Base-by-base conservation (phyloP, 2,797 vertebrate species). In the Schizopygopsis malacanthus region DNA sequence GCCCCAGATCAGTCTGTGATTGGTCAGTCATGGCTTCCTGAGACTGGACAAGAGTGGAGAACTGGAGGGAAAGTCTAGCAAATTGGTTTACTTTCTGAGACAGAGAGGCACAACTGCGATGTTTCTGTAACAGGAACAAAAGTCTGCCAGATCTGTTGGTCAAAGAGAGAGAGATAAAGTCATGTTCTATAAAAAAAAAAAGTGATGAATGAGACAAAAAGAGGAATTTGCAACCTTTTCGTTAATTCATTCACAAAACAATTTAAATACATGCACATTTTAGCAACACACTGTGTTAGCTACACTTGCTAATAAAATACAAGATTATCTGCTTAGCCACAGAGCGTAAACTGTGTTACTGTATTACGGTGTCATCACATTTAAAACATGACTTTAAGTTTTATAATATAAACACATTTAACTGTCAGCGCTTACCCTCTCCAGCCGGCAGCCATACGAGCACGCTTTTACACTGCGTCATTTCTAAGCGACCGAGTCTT, bases 1-100 rank as follows among this genome's bases (percentile, higher is more conserved):
- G 91, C 82, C 90, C 91, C 22, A 95, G 87, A 28, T 96, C 96
- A 87, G 83, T 71, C 71, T 87, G 88, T 85, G 84, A 77, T 4
- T 80, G 83, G 9, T 94, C 92, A 54, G 89, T 11, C 39, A 84
- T 89, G 73, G 92, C 90, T 15, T 91, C 89, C 91, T 93, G 20
- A 47, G 54, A 50, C 18, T 67, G 72, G 12, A 28, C 81, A 33
- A 65, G 39, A 41, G 13, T 10, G 7, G 15, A 78, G 71, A 61
- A 54, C 72, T 25, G 83, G 8, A 16, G 59, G 67, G 5, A 85
- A 10, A 37, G 70, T 63, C 12, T 83, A 82, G 77, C 78, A 75
- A 10, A 79, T 15, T 54, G 84, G 20, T 20, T 56, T 6, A 47
- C 65, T 63, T 82, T 20, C 1, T 50, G 84, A 59, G 69, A 4